A percentile compares a stretch with the other conserved stretches of the same genome.
Conservation (phyloP, 2,888 invertebrate species). For the Hypsopygia costalis region DNA sequence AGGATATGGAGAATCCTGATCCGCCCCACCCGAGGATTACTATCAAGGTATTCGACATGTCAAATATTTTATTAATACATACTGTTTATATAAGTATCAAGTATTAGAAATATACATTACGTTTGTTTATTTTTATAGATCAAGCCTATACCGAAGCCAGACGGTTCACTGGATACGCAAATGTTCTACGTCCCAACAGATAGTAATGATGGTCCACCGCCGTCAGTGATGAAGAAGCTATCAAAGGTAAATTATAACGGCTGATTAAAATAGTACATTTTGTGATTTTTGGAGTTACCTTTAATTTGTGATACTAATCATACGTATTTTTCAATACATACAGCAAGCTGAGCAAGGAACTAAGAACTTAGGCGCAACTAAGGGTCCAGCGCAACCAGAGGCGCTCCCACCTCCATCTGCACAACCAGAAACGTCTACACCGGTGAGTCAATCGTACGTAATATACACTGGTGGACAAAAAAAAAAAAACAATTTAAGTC, state of each 20-base stretch:
- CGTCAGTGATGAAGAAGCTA: slow-evolving; percentile 60
- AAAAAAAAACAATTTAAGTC: too few species aligned
- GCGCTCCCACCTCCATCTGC: neutral
- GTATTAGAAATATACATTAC: too few species aligned
- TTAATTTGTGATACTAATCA: too few species aligned
- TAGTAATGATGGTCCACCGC: slow-evolving; percentile 78
- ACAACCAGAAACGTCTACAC: slow-evolving; percentile 19
- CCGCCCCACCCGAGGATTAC: slow-evolving; percentile 87
- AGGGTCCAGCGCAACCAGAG: slow-evolving; percentile 16
- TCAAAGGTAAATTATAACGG: slow-evolving; percentile 53
- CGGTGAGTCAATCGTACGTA: slow-evolving; percentile 29
- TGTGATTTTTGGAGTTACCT: too few species aligned
- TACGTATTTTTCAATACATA: slow-evolving; percentile 1
- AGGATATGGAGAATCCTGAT: slow-evolving; percentile 81
- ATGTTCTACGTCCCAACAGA: slow-evolving; percentile 89
- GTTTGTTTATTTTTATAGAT: slow-evolving; percentile 70
- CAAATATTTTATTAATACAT: too few species aligned
- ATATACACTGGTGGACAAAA: too few species aligned
- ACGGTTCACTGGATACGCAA: slow-evolving; percentile 87
- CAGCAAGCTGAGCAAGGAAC: slow-evolving; percentile 48
- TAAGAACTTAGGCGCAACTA: too few species aligned
- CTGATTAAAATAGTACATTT: too few species aligned
- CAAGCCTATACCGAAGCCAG: slow-evolving; percentile 89
- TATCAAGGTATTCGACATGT: slow-evolving; percentile 83
- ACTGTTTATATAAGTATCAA: too few species aligned